Percentiles rank a stretch among this genome's conserved stretches.
These are phyloP conservation scores for Tachyglossus aculeatus DNA, from an alignment of 2,797 vertebrate genomes.

Conservation along the genomic window DNA sequence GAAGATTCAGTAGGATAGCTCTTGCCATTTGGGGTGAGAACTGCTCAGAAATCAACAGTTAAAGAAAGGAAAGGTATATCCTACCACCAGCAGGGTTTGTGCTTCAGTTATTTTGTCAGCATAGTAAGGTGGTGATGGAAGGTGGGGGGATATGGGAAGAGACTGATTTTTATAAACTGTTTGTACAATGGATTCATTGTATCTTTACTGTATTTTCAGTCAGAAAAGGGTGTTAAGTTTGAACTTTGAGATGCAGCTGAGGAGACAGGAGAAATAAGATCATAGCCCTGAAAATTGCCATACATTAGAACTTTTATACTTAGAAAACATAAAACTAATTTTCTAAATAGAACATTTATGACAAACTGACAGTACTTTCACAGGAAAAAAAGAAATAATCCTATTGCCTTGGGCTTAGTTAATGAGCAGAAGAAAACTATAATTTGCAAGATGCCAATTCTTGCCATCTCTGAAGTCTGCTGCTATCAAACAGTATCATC, in stretches of 20 bases:
- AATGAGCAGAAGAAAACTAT: background rate
- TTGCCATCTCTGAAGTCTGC: conserved; percentile 32
- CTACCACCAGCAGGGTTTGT: no score
- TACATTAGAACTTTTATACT: conserved; percentile 17
- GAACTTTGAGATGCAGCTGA: background rate
- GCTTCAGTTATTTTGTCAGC: no score
- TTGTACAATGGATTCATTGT: background rate
- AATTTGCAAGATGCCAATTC: conserved; percentile 35
- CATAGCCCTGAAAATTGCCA: background rate
- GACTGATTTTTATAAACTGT: background rate
- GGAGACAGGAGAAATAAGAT: background rate
- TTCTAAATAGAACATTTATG: background rate
- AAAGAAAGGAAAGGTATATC: no score
- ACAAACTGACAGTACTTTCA: conserved; percentile 11
- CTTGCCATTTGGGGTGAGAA: no score
- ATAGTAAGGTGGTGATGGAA: no score
- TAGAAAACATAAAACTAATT: conserved; percentile 37
- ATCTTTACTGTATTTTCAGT: no score
- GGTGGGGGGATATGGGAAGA: background rate
- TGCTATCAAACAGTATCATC: conserved; percentile 34
- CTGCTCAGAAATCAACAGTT: no score
- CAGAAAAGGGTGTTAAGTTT: background rate
- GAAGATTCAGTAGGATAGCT: no score
- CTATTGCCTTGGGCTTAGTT: conserved; percentile 6
- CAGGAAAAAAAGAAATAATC: conserved; percentile 41